Conservation (phyloP, 2,113 vertebrate species). For the Cisticola juncidis region DNA sequence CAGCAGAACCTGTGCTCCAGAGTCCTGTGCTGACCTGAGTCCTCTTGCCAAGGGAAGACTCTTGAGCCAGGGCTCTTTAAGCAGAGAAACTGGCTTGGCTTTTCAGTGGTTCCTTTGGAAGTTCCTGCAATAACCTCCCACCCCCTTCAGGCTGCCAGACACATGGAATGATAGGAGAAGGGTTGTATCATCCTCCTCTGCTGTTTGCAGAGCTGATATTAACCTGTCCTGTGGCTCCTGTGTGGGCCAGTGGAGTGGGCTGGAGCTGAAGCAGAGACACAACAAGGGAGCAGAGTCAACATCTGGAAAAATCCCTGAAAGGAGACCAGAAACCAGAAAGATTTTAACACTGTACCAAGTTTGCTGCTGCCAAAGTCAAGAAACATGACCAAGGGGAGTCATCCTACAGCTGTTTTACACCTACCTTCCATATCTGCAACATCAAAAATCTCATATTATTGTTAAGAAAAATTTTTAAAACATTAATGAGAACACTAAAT, state of each 20-base stretch:
- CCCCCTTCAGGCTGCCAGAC: not conserved
- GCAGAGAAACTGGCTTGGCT: not conserved
- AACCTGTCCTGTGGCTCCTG: not conserved
- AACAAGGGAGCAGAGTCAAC: not conserved
- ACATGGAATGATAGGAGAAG: not conserved
- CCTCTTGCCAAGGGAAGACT: not conserved
- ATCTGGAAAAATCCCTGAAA: not conserved
- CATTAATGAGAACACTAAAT: not conserved
- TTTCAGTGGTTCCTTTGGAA: not conserved
- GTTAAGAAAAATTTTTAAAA: not conserved
- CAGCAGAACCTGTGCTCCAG: accelerated
- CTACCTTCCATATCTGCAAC: not conserved
- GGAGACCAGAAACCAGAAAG: not conserved
- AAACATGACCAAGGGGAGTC: not conserved
- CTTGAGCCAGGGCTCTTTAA: not conserved
- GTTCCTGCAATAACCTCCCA: not conserved
- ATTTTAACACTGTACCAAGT: not conserved
- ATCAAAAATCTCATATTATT: not conserved
- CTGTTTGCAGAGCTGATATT: not conserved
- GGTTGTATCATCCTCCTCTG: not conserved
- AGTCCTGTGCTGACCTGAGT: not conserved
- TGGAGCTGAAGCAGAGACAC: not conserved
- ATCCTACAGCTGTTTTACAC: not conserved
- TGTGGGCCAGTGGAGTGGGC: accelerated
- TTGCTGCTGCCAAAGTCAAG: not conserved